These are phyloP conservation scores for Drosophila ogumai DNA, from an alignment of 1,140 invertebrate species.

Conservation along the genomic window DNA sequence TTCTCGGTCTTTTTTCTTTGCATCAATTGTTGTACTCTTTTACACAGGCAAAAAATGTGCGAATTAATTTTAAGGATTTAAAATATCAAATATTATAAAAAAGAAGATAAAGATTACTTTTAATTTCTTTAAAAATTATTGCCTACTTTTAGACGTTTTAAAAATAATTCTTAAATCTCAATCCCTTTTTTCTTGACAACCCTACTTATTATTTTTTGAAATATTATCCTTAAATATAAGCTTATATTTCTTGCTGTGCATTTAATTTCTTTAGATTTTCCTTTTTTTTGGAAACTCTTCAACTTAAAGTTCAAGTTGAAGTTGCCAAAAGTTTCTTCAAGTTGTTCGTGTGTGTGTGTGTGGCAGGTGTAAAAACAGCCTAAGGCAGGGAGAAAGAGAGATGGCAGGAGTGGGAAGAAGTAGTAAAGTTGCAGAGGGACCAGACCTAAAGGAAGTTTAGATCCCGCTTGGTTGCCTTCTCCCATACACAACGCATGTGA, in stretches of 20 bases:
- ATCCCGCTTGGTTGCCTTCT: constrained; percentile 26
- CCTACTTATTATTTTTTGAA: not conserved
- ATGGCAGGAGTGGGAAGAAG: not conserved
- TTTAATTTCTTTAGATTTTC: constrained; percentile 1
- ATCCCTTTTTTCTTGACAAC: not conserved
- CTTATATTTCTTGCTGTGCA: not conserved
- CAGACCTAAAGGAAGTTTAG: constrained; percentile 29
- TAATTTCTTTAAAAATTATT: too few species aligned
- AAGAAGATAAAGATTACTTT: too few species aligned
- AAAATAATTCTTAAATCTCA: not conserved
- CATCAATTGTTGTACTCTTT: not conserved
- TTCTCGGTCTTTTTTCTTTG: not conserved
- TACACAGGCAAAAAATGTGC: not conserved
- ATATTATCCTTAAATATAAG: not conserved
- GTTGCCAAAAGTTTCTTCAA: constrained; percentile 38
- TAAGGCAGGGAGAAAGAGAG: not conserved
- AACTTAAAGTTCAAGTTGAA: constrained; percentile 44
- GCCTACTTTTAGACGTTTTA: not conserved
- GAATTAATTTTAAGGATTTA: not conserved
- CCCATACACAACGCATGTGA: not conserved
- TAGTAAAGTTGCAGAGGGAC: not conserved
- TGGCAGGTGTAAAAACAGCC: constrained; percentile 62
- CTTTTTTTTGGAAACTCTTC: constrained; percentile 8
- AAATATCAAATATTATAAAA: too few species aligned
- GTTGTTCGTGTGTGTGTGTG: not conserved